Percentiles rank a stretch among this genome's conserved stretches.
Evolutionary conservation across 1,140 invertebrate species (phyloP).

Genomic region (Drosophila busckii): DNA sequence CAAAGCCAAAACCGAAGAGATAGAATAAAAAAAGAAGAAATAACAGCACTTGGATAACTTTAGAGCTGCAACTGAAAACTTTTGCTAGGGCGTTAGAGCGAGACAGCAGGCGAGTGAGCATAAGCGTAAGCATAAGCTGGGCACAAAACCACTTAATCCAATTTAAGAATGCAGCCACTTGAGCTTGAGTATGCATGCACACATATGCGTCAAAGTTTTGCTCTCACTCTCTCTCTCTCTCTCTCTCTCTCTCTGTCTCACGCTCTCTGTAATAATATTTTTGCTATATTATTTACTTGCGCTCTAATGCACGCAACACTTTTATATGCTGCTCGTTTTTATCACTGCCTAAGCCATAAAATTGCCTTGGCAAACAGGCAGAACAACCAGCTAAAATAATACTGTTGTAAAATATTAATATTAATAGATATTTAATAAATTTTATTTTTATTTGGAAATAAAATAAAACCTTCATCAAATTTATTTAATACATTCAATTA

Average conservation of each 20-base stretch:
- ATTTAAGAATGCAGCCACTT: constrained; percentile 74
- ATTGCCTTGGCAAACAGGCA: constrained; percentile 13
- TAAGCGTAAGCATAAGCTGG: constrained; percentile 25
- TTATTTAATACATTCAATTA: no score
- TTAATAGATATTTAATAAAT: no score
- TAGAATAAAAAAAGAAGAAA: constrained; percentile 25
- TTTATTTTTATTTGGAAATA: no score
- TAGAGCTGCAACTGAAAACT: constrained; percentile 25
- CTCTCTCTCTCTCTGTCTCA: not conserved
- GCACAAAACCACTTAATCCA: constrained; percentile 68
- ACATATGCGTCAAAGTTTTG: constrained; percentile 30
- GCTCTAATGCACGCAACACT: constrained; percentile 26
- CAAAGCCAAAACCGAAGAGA: constrained; percentile 40
- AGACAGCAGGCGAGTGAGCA: not conserved
- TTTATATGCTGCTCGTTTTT: constrained; percentile 17
- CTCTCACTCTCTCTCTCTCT: no score
- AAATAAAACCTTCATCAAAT: no score
- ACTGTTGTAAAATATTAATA: constrained; percentile 45
- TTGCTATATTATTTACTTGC: constrained; percentile 10
- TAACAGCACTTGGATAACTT: no score
- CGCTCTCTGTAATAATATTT: not conserved
- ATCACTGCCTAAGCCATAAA: constrained; percentile 37
- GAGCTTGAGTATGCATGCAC: constrained; percentile 19
- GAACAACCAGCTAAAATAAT: constrained; percentile 30
- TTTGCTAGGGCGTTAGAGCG: constrained; percentile 18